Base-by-base conservation (phyloP, 2,888 invertebrate species). In the Seira musarum region DNA sequence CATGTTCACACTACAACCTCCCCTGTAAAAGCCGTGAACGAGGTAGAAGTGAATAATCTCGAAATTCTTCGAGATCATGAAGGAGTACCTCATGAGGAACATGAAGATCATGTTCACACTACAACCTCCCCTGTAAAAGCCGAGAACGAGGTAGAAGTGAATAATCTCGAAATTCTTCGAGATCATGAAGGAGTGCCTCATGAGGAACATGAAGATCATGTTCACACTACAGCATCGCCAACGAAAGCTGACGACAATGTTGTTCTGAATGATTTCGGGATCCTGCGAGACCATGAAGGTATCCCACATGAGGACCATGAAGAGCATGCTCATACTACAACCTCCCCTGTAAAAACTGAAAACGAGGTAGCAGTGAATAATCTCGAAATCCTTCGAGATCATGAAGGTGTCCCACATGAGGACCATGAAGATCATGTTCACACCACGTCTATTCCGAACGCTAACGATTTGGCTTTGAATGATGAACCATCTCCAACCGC, bases 401-500 rank as follows among this genome's bases (percentile, higher is more conserved):
- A 76, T 19, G 15, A 30, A 15, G 76, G 75, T 13, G 61, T 24
- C 21, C 64, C 69, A 21, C 76, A 76, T 21, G 53, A 69, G 0
- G 76, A 76, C 5, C 61, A 40, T 13, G 40, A 40, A 40, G 40
- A 40, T 6, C 6, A 13, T 40, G 6, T 13, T 8, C 40, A 13
- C 40, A 13, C 40, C 6, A 40, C 40, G 6, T 40, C 40, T 13
- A 8, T 40, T 13, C 53, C 53, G 6, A 53, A n/a, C 53, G 53
- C 63, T 15, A 64, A 65, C n/a, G 24, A 60, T 6, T 5, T 30
- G 17, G 19, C 15, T 21, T 65, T 25, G 8, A 22, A 66, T 65
- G 78, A 78, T 65, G 71, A 78, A 6, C 25, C 76, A 17, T 46
- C 13, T 17, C 1, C 6, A 2, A 17, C 69, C 10, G 22, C 13